Conservation (phyloP, 2,113 vertebrate species). For the Lota lota region DNA sequence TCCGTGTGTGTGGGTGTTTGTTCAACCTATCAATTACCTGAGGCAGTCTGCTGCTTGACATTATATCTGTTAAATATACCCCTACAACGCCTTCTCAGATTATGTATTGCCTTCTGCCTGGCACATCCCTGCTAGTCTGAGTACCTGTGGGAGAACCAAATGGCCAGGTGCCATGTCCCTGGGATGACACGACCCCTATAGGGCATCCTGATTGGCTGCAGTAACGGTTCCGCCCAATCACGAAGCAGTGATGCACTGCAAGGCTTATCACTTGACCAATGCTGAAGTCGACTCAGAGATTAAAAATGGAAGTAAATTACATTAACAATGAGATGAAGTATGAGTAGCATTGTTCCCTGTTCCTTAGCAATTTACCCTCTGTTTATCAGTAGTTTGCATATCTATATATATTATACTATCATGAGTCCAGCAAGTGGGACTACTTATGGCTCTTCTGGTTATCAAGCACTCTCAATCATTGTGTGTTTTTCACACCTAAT, state of each 20-base stretch:
- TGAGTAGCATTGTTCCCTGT: no score
- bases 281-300: background rate
- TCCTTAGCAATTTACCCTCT: no score
- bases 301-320: background rate
- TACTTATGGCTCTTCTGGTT: no score
- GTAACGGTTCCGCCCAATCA: background rate
- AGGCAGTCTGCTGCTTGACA: constrained; percentile 12
- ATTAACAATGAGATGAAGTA: no score
- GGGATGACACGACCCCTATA: constrained; percentile 7
- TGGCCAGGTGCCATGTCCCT: constrained; percentile 1
- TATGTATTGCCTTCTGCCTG: constrained; percentile 28
- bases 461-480: no score
- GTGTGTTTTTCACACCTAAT: no score
- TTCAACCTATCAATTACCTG: background rate
- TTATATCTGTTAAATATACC: constrained; percentile 1
- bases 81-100: constrained; percentile 7
- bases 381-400: no score
- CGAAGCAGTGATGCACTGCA: background rate
- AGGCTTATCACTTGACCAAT: background rate
- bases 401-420: no score
- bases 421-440: no score
- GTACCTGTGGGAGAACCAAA: constrained; percentile 3
- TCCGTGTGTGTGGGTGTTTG: background rate
- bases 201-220: background rate
- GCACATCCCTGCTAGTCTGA: constrained; percentile 6